phyloP scores from a whole-genome alignment of 2,113 vertebrate species.

The Anas platyrhynchos region DNA sequence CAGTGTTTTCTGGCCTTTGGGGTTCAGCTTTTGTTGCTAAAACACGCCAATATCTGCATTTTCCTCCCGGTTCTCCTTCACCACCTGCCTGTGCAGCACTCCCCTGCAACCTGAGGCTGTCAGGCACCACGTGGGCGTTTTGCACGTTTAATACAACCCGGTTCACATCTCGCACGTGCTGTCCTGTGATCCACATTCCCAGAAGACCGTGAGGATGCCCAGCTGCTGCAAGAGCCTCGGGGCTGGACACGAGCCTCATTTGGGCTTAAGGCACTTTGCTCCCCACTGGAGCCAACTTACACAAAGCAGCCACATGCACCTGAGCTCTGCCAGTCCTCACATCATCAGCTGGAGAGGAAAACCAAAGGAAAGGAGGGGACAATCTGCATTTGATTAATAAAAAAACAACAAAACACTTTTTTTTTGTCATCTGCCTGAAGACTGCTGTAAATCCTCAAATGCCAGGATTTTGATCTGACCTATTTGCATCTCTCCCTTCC shows the following conservation, averaged over 20 bases:
- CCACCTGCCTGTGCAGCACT: no score
- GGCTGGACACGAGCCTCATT: not conserved
- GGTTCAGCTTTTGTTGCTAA: not conserved
- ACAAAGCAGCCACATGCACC: not conserved
- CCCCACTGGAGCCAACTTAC: not conserved
- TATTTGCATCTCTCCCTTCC: not conserved
- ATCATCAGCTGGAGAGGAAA: not conserved
- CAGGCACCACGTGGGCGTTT: rapidly evolving
- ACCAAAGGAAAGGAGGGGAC: not conserved
- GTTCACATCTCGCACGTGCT: rapidly evolving
- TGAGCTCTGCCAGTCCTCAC: not conserved
- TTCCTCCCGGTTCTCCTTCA: no score
- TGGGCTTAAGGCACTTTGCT: constrained; percentile 1
- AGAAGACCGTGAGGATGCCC: not conserved
- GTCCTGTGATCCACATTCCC: rapidly evolving
- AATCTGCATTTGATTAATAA: not conserved
- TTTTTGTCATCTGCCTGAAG: not conserved
- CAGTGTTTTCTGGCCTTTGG: not conserved
- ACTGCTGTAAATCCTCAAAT: not conserved
- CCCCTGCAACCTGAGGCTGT: no score
- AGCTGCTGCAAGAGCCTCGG: no score
- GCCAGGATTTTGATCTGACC: not conserved
- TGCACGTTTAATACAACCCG: rapidly evolving
- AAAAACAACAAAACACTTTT: not conserved
- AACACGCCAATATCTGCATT: not conserved